Conservation (phyloP, 2,797 vertebrate genomes). For the Aviceda leuphotes region DNA sequence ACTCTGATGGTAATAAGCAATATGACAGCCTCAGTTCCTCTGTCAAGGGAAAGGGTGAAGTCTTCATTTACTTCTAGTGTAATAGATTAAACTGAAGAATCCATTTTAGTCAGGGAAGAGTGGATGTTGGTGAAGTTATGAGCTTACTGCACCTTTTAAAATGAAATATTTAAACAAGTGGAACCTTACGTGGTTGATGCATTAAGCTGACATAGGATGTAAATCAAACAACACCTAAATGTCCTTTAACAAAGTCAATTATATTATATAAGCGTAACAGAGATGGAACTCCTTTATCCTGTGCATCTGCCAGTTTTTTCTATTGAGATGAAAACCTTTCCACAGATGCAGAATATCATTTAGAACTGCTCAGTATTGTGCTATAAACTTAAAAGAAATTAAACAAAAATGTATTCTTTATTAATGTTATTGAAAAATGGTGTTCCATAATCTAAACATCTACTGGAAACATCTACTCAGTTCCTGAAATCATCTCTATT, state of each 20-base stretch:
- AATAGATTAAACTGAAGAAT: constrained; percentile 32
- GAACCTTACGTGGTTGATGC: constrained; percentile 52
- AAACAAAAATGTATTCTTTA: constrained; percentile 49
- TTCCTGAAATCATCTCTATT: constrained; percentile 80
- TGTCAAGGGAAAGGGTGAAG: constrained; percentile 21
- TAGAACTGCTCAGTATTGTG: constrained; percentile 51
- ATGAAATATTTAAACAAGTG: constrained; percentile 75
- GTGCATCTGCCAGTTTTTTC: background rate
- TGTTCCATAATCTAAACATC: constrained; percentile 7
- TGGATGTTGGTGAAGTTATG: constrained; percentile 47
- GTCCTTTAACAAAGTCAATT: constrained; percentile 80
- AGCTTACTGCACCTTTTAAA: constrained; percentile 65
- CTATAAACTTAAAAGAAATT: constrained; percentile 59
- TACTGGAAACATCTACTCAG: constrained; percentile 56
- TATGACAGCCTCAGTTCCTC: background rate
- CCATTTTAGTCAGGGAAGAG: constrained; percentile 52
- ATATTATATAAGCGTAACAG: constrained; percentile 54
- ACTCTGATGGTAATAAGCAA: background rate
- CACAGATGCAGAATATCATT: constrained; percentile 36
- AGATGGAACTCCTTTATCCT: constrained; percentile 42
- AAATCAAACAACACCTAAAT: constrained; percentile 70
- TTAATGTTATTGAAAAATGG: constrained; percentile 39
- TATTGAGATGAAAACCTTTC: constrained; percentile 48
- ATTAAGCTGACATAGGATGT: constrained; percentile 66
- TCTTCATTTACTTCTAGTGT: constrained; percentile 41